Evolutionary conservation across 1,140 invertebrate species (phyloP).

Genomic region (Triops cancriformis): DNA sequence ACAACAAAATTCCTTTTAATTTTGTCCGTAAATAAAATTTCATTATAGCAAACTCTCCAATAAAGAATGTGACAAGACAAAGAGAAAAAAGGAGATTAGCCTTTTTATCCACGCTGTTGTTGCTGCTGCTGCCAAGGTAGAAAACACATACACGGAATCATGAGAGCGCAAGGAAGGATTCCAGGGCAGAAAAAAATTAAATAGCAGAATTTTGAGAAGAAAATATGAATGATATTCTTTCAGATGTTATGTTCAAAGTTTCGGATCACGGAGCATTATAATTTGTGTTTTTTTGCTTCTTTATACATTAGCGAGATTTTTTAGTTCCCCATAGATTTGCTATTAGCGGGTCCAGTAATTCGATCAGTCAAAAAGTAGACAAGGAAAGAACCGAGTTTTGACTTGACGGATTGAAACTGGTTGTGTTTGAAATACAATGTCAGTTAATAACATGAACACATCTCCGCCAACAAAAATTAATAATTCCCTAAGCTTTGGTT

Average conservation of each 20-base stretch:
- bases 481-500: constrained; percentile 9
- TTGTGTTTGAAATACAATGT: not conserved
- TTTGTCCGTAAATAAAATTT: not conserved
- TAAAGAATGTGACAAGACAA: not conserved
- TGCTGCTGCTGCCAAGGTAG: not conserved
- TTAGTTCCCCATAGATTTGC: not conserved
- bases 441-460: not conserved
- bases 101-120: constrained; percentile 2
- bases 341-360: not conserved
- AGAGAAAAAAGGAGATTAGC: not conserved
- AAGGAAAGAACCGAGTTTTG: not conserved
- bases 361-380: not conserved
- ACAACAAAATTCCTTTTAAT: not conserved
- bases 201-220: not conserved
- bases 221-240: constrained; percentile 11
- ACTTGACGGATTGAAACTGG: not conserved
- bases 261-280: not conserved
- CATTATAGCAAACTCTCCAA: not conserved
- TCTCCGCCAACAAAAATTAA: not conserved
- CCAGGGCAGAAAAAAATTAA: not conserved
- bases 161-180: not conserved
- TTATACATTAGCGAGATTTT: constrained; percentile 14
- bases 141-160: not conserved
- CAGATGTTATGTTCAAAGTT: constrained; percentile 6
- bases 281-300: constrained; percentile 10